A percentile compares a stretch with the other conserved stretches of the same genome.
These are phyloP conservation scores for Argyrosomus japonicus DNA, from an alignment of 2,113 vertebrate genomes.

Conservation along the genomic window DNA sequence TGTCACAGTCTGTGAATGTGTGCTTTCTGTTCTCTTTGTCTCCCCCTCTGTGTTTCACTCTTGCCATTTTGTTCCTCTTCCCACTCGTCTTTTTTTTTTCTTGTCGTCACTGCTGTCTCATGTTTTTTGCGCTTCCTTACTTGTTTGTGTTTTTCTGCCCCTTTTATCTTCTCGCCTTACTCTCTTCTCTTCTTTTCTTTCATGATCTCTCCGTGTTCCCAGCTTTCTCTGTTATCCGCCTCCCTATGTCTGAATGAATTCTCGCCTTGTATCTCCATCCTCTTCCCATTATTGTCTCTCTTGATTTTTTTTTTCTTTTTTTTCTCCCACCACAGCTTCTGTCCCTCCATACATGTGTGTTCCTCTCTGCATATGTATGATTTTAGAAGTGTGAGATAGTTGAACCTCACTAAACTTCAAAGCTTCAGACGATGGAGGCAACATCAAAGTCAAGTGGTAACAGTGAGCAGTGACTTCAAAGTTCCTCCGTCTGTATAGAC, in stretches of 20 bases:
- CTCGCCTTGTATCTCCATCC: slow-evolving; percentile 5
- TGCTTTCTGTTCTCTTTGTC: slow-evolving; percentile 10
- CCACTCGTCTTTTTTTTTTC: slow-evolving; percentile 17
- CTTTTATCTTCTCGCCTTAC: slow-evolving; percentile 13
- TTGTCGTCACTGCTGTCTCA: slow-evolving; percentile 1
- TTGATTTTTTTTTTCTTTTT: slow-evolving; percentile 25
- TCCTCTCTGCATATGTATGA: slow-evolving; percentile 31
- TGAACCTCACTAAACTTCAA: slow-evolving; percentile 56
- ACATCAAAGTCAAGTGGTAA: slow-evolving; percentile 62
- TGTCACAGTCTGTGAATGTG: slow-evolving; percentile 31
- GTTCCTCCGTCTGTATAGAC: slow-evolving; percentile 11
- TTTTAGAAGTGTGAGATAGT: slow-evolving; percentile 57
- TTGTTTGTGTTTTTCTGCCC: slow-evolving; percentile 43
- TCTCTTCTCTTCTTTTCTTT: slow-evolving; percentile 32
- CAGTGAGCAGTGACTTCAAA: slow-evolving; percentile 56
- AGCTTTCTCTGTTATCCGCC: slow-evolving; percentile 6
- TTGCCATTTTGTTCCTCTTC: slow-evolving; percentile 8
- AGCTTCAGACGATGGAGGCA: slow-evolving; percentile 47
- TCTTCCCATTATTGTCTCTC: slow-evolving; percentile 15
- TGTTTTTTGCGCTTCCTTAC: slow-evolving; percentile 34
- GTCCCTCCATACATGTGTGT: slow-evolving; percentile 6
- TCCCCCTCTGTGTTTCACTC: slow-evolving; percentile 1
- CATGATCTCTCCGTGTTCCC: neutral
- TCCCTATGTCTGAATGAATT: slow-evolving; percentile 11
- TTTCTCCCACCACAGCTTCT: slow-evolving; percentile 2